phyloP scores from a whole-genome alignment of 2,888 invertebrate genomes.

The Ennomos erosarius region DNA sequence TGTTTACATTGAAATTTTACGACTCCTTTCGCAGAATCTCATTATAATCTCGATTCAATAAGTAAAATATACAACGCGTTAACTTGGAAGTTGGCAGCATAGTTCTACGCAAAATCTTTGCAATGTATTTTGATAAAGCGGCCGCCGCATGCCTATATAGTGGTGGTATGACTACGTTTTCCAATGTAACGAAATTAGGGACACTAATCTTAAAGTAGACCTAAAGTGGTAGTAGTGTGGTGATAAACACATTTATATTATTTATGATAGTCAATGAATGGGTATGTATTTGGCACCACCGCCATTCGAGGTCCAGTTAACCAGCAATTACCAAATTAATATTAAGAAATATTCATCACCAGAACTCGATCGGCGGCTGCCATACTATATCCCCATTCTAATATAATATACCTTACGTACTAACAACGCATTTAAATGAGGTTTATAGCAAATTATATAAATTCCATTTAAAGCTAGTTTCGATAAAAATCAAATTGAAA shows the following conservation, averaged over 20 bases:
- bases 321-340: not conserved
- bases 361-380: not conserved
- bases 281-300: slow-evolving; percentile 2
- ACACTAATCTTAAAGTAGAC: slow-evolving; percentile 13
- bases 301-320: not conserved
- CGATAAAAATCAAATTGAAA: not conserved
- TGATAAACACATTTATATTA: too few relatives aligned
- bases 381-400: slow-evolving; percentile 7
- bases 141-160: slow-evolving; percentile 6
- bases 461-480: slow-evolving; percentile 1
- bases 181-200: slow-evolving; percentile 7
- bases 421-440: slow-evolving; percentile 1
- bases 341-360: not conserved
- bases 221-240: too few relatives aligned
- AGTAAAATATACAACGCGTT: slow-evolving; percentile 3
- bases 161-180: not conserved
- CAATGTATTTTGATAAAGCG: slow-evolving; percentile 1
- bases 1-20: not conserved
- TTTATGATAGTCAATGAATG: slow-evolving; percentile 9
- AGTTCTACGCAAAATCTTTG: not conserved
- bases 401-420: not conserved
- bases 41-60: not conserved
- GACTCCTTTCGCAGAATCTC: slow-evolving; percentile 8
- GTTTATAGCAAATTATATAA: slow-evolving; percentile 1
- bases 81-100: not conserved